These are phyloP conservation scores for Drosophila mimetica DNA, from an alignment of 2,888 invertebrate species.

Conservation along the genomic window DNA sequence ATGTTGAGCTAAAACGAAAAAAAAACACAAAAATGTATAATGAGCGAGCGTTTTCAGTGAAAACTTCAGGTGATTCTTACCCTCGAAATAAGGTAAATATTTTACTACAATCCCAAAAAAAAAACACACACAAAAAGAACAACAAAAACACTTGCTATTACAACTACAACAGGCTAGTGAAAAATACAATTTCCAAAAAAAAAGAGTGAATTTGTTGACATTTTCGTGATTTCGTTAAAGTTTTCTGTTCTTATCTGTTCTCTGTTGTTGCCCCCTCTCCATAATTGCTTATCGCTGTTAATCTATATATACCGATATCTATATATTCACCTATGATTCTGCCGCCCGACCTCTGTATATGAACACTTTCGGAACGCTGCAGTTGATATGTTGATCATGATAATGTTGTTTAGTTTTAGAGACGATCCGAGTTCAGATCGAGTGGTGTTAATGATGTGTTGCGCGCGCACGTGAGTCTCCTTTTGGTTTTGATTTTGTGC, in stretches of 20 bases:
- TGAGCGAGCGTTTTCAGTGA: constrained; percentile 76
- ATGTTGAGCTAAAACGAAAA: constrained; percentile 53
- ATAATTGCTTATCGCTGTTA: constrained; percentile 69
- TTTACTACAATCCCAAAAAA: constrained; percentile 52
- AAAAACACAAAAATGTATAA: constrained; percentile 47
- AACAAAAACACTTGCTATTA: constrained; percentile 16
- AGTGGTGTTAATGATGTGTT: constrained; percentile 82
- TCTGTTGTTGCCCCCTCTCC: constrained; percentile 59
- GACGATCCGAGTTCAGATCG: constrained; percentile 32
- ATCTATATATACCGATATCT: constrained; percentile 3
- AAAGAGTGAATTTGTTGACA: constrained; percentile 43
- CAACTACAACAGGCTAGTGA: constrained; percentile 67
- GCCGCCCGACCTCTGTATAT: constrained; percentile 19
- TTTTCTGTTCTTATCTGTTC: constrained; percentile 60
- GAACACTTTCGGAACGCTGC: constrained; percentile 33
- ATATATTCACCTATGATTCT: constrained; percentile 25
- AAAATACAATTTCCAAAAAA: constrained; percentile 25
- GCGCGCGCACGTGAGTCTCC: constrained; percentile 81
- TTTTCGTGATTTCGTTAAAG: constrained; percentile 55
- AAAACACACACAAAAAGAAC: constrained; percentile 21
- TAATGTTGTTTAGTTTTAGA: constrained; percentile 72
- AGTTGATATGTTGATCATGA: constrained; percentile 70
- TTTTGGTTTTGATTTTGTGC: constrained; percentile 74
- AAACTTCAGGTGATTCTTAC: constrained; percentile 69
- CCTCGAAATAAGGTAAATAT: constrained; percentile 73